phyloP scores from a whole-genome alignment of 2,113 vertebrate genomes.

The Gymnorhina tibicen region DNA sequence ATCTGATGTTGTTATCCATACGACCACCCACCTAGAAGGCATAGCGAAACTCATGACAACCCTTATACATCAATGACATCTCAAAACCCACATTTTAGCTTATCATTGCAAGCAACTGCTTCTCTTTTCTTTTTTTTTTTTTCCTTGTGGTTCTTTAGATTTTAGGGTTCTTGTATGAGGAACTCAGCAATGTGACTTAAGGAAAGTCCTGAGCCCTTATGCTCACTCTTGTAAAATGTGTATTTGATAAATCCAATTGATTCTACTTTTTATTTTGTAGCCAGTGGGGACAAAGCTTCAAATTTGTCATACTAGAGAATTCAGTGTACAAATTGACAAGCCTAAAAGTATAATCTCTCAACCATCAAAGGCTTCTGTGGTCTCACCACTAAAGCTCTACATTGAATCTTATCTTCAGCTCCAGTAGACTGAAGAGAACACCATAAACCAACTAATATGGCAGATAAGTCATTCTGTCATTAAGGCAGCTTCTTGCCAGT shows the following conservation, averaged over 20 bases:
- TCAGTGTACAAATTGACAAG: background rate
- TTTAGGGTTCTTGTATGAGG: background rate
- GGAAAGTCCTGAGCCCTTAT: background rate
- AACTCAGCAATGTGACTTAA: background rate
- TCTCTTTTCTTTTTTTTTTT: too few species aligned
- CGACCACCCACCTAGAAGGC: background rate
- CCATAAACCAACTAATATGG: background rate
- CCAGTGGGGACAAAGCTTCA: background rate
- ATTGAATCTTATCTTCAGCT: background rate
- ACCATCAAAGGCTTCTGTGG: background rate
- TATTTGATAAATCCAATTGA: background rate
- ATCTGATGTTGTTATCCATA: background rate
- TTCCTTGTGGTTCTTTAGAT: background rate
- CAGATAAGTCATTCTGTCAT: background rate
- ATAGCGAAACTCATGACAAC: background rate
- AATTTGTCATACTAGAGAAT: background rate
- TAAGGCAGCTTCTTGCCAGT: background rate
- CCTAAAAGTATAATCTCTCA: background rate
- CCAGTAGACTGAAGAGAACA: background rate
- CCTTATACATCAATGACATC: background rate
- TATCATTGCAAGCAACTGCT: background rate
- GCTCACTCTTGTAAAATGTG: background rate
- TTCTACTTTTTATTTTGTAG: background rate
- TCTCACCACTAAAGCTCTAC: background rate
- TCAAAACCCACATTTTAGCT: background rate